These are phyloP conservation scores for Lasioglossum figueresi DNA, from an alignment of 2,888 invertebrate genomes.

Conservation along the genomic window DNA sequence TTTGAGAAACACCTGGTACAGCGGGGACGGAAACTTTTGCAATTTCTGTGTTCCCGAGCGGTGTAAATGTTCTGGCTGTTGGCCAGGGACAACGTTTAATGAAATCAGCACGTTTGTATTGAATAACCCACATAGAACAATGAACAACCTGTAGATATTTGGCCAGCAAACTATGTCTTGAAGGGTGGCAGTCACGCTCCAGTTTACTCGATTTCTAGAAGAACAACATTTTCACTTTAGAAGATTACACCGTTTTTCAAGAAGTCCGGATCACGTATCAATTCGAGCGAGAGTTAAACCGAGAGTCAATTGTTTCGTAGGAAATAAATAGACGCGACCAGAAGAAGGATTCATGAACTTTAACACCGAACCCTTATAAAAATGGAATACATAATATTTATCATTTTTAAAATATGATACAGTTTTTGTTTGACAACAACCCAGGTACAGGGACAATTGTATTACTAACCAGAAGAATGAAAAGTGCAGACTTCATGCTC, in stretches of 20 bases:
- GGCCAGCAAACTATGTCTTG: conserved; percentile 53
- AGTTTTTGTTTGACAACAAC: too few species aligned
- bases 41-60: conserved; percentile 51
- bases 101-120: conserved; percentile 78
- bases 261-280: not conserved
- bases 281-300: not conserved
- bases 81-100: conserved; percentile 76
- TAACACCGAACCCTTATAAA: too few species aligned
- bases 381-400: not conserved
- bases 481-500: not conserved
- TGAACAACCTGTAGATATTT: conserved; percentile 81
- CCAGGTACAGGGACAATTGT: not conserved
- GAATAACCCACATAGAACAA: conserved; percentile 74
- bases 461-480: not conserved
- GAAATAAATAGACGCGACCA: not conserved
- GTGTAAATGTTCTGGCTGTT: conserved; percentile 77
- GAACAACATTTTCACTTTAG: conserved; percentile 49
- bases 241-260: not conserved
- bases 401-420: not conserved
- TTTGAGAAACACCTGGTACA: conserved; percentile 31
- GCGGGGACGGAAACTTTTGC: conserved; percentile 63
- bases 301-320: not conserved
- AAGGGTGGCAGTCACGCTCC: conserved; percentile 30
- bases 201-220: conserved; percentile 41
- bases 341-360: too few species aligned